A percentile compares a stretch with the other conserved stretches of the same genome.
These are phyloP conservation scores for Mayetiola destructor DNA, from an alignment of 2,888 invertebrate species.

Conservation along the genomic window DNA sequence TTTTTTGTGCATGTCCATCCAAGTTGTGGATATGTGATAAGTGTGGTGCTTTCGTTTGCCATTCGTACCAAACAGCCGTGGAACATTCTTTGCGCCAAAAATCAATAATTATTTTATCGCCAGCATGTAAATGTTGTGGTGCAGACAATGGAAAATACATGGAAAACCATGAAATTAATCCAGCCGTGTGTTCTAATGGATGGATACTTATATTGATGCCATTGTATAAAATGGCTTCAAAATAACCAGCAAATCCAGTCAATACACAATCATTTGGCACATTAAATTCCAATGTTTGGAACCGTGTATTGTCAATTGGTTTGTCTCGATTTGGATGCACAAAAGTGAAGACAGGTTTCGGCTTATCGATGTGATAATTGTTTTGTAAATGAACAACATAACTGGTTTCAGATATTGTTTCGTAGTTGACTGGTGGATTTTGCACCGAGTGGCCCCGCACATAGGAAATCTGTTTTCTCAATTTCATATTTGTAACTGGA, in stretches of 20 bases:
- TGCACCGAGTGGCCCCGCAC: slow-evolving; percentile 26
- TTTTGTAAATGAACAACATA: slow-evolving; percentile 90
- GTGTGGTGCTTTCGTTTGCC: slow-evolving; percentile 43
- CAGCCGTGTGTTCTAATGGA: slow-evolving; percentile 73
- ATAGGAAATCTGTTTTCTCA: slow-evolving; percentile 59
- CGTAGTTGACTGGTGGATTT: slow-evolving; percentile 24
- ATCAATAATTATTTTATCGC: slow-evolving; percentile 56
- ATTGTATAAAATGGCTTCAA: slow-evolving; percentile 72
- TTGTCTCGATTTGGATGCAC: slow-evolving; percentile 71
- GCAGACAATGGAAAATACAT: slow-evolving; percentile 74
- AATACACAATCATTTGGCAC: slow-evolving; percentile 62
- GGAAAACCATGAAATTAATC: slow-evolving; percentile 98
- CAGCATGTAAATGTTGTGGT: slow-evolving; percentile 45
- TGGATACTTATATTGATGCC: slow-evolving; percentile 77
- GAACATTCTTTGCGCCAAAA: slow-evolving; percentile 74
- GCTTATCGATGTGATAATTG: slow-evolving; percentile 31
- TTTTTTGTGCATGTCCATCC: too few species aligned
- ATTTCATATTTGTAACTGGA: slow-evolving; percentile 80
- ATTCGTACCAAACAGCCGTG: slow-evolving; percentile 92
- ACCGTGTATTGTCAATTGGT: slow-evolving; percentile 56
- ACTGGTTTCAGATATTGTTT: slow-evolving; percentile 52
- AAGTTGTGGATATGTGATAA: slow-evolving; percentile 29
- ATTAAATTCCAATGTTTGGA: slow-evolving; percentile 50
- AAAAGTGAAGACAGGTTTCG: slow-evolving; percentile 60
- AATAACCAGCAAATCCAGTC: slow-evolving; percentile 93